Conservation (phyloP, 2,888 invertebrate species). For the Nudaria mundana region DNA sequence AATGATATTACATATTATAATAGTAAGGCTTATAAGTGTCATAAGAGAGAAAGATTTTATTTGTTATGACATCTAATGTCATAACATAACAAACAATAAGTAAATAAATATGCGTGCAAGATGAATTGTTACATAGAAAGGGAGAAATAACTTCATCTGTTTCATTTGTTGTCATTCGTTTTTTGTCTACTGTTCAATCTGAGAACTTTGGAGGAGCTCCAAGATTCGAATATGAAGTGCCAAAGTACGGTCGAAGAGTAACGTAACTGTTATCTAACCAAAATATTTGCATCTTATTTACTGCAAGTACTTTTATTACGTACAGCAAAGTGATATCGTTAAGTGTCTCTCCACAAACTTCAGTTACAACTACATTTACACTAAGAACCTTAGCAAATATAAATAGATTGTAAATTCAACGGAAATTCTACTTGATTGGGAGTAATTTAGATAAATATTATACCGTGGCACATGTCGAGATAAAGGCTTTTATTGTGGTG, state of each 20-base stretch:
- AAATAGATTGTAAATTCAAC: too few species aligned
- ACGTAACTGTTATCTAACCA: constrained; percentile 46
- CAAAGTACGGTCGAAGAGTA: constrained; percentile 42
- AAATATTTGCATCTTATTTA: constrained; percentile 30
- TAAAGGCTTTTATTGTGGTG: constrained; percentile 66
- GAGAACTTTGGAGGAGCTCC: constrained; percentile 62
- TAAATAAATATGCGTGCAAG: too few species aligned
- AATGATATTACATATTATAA: too few species aligned
- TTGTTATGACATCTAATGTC: too few species aligned
- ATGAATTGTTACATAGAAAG: too few species aligned
- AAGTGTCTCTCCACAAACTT: too few species aligned
- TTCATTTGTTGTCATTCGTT: constrained; percentile 10
- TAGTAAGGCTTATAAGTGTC: too few species aligned
- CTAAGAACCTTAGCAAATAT: too few species aligned
- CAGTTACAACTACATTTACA: too few species aligned
- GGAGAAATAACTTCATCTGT: neutral
- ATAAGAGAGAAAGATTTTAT: too few species aligned
- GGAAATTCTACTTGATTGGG: constrained; percentile 45
- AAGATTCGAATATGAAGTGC: constrained; percentile 48
- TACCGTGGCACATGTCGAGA: constrained; percentile 57
- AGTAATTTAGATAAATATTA: constrained; percentile 71
- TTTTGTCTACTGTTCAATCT: constrained; percentile 16
- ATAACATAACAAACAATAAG: too few species aligned
- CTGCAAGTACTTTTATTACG: constrained; percentile 43
- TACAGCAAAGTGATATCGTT: constrained; percentile 54